These are phyloP conservation scores for Caenorhabditis zanzibari DNA, from an alignment of 2,888 invertebrate species.

Conservation along the genomic window DNA sequence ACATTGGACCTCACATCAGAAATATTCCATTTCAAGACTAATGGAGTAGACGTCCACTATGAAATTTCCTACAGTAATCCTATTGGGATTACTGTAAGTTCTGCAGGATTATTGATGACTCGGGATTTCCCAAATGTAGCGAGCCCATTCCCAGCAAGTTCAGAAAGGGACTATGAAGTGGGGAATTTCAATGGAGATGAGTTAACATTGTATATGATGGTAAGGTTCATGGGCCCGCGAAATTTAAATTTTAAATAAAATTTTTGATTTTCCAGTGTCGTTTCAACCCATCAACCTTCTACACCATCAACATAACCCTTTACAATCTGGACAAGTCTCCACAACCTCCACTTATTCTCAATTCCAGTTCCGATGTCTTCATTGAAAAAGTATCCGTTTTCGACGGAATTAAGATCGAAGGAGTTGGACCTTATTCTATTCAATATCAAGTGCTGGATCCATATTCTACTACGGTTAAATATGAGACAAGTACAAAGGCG, in stretches of 20 bases:
- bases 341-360: not conserved
- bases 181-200: not conserved
- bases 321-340: not conserved
- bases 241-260: not conserved
- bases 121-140: not conserved
- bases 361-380: not conserved
- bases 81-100: not conserved
- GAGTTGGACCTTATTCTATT: not conserved
- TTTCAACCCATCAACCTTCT: not conserved
- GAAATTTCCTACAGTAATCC: not conserved
- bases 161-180: not conserved
- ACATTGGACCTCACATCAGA: not conserved
- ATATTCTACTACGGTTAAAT: not conserved
- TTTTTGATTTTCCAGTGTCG: conserved; percentile 1
- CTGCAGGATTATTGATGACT: conserved; percentile 3
- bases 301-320: not conserved
- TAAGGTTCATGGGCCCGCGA: too few relatives aligned
- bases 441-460: not conserved
- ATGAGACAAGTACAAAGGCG: not conserved
- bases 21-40: not conserved
- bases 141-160: too few relatives aligned
- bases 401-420: not conserved
- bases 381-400: not conserved
- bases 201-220: not conserved
- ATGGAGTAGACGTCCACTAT: conserved; percentile 7